Conservation (phyloP, 1,140 invertebrate species). For the Drosophila cardini region DNA sequence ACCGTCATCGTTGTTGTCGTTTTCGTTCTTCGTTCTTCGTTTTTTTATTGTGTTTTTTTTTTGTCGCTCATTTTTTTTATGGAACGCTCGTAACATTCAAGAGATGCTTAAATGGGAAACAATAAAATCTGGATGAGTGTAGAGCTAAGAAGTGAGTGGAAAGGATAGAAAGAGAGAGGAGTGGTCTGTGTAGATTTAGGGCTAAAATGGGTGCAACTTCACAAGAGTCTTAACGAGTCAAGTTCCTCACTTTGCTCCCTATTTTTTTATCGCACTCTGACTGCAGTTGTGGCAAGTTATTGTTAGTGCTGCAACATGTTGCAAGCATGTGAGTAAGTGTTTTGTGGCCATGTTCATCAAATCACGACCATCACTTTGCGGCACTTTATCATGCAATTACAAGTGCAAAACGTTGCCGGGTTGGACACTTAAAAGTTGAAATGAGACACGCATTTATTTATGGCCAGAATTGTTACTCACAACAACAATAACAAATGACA, state of each 20-base stretch:
- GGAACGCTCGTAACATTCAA: slow-evolving; percentile 52
- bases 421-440: slow-evolving; percentile 33
- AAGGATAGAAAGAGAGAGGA: background rate
- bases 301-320: slow-evolving; percentile 62
- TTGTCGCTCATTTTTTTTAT: slow-evolving; percentile 38
- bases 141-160: background rate
- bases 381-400: slow-evolving; percentile 78
- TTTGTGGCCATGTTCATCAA: slow-evolving; percentile 53
- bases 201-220: slow-evolving; percentile 31
- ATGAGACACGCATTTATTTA: background rate
- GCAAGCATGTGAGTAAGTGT: slow-evolving; percentile 32
- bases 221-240: slow-evolving; percentile 41
- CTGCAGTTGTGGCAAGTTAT: slow-evolving; percentile 11
- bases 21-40: background rate
- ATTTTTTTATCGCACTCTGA: background rate
- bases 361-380: slow-evolving; percentile 58
- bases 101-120: slow-evolving; percentile 53
- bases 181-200: background rate
- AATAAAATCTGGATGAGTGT: slow-evolving; percentile 43
- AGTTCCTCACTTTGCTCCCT: background rate
- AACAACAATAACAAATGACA: background rate
- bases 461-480: background rate
- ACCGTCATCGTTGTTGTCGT: slow-evolving; percentile 1
- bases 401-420: slow-evolving; percentile 52
- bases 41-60: background rate